Evolutionary conservation across 2,888 invertebrate genomes (phyloP), one percentile per base, ranked within the genome.

Genomic region (Monopis laevigella): DNA sequence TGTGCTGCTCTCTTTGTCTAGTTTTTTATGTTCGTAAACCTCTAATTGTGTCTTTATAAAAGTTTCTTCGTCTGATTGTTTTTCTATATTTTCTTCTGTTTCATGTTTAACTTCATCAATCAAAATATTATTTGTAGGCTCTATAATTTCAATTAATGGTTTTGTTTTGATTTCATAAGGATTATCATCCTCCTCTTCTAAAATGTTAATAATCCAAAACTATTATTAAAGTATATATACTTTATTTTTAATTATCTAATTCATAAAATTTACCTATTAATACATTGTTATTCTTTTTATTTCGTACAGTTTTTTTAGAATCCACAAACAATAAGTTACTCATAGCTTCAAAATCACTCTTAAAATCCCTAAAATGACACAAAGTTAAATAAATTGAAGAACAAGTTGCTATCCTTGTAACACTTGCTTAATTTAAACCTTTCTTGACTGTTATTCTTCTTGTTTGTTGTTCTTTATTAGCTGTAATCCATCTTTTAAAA

Each of bases 131-230:
- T 56, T 54, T 21, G 45, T 40, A 16, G 53, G 46, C 27, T 68
- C 67, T 28, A 74, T 59, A 2, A 75, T 59, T 59, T 78, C 65
- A 46, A 71, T 59, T 2, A 74, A 45, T 0, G 69, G 58, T 51
- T 70, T 75, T 39, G 51, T 61, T 49, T 60, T 59, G 12, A 53
- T 66, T 14, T 48, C 47, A n/a, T 43, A 51, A 40, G 54, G 53
- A 4, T 52, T 39, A 3, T 26, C 42, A 16, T 46, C 24, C 24
- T 7, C 24, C 8, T 7, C 8, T 21, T 21, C 24, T 21, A n/a
- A n/a, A n/a, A n/a, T n/a, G n/a, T n/a, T n/a, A n/a, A n/a, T n/a
- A n/a, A n/a, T n/a, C n/a, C n/a, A n/a, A n/a, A n/a, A n/a, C n/a
- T n/a, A n/a, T n/a, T n/a, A n/a, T n/a, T n/a, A n/a, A n/a, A n/a